phyloP scores from a whole-genome alignment of 2,797 vertebrate genomes.

The Botia kubotai region DNA sequence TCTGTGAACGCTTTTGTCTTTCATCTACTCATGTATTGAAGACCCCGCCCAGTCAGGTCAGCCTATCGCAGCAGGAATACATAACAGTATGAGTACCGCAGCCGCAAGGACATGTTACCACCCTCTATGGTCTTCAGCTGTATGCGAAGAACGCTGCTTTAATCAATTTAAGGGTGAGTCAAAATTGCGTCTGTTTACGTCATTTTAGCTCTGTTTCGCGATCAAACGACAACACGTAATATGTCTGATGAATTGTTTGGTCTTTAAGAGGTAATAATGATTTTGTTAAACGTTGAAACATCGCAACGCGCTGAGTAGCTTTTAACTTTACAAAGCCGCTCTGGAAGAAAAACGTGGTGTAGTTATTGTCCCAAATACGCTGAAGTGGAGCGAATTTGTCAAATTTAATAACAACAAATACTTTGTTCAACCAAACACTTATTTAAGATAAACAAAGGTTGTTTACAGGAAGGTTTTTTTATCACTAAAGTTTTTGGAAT shows the following conservation, averaged over 20 bases:
- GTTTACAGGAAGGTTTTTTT: too few relatives aligned
- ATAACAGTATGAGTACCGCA: slow-evolving; percentile 21
- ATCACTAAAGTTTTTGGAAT: background rate
- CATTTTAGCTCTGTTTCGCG: background rate
- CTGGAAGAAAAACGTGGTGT: slow-evolving; percentile 10
- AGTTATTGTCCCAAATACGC: background rate
- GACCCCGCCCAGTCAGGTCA: slow-evolving; percentile 29
- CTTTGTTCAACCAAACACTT: background rate
- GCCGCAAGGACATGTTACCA: slow-evolving; percentile 50
- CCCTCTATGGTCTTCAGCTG: slow-evolving; percentile 22
- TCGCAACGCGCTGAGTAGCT: background rate
- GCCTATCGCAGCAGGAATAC: slow-evolving; percentile 26
- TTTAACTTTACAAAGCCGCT: slow-evolving; percentile 22
- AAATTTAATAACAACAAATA: background rate
- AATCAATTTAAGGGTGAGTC: slow-evolving; percentile 49
- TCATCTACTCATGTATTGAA: slow-evolving; percentile 7
- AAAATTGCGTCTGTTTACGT: background rate
- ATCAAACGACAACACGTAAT: background rate
- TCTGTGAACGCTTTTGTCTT: slow-evolving; percentile 22
- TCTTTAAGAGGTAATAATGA: background rate
- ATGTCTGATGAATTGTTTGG: background rate
- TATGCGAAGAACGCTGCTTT: slow-evolving; percentile 40
- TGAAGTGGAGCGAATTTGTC: background rate
- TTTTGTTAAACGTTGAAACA: background rate
- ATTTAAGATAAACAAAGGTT: background rate